phyloP scores from a whole-genome alignment of 2,113 vertebrate genomes.

The Nothocercus nigrocapillus region DNA sequence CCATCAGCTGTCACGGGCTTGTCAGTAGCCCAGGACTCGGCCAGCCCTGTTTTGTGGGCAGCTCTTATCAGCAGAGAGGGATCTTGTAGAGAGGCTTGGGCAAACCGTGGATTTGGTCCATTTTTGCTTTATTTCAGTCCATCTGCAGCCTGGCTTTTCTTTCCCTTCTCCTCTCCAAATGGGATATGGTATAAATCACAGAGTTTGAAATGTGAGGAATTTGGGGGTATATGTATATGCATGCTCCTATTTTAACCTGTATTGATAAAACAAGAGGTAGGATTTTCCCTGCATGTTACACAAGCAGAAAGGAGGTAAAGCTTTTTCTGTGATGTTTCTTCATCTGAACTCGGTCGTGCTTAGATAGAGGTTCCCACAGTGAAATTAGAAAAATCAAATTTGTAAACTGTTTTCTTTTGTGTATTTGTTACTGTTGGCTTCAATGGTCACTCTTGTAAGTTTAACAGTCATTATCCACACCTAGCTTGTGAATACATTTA shows the following conservation, averaged over 20 bases:
- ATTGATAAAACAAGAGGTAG: neutral
- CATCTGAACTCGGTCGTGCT: neutral
- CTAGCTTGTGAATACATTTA: slow-evolving; percentile 9
- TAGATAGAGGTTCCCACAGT: slow-evolving; percentile 18
- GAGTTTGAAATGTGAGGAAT: neutral
- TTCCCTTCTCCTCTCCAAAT: neutral
- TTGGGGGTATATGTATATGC: neutral
- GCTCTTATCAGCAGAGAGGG: neutral
- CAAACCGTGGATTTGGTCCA: neutral
- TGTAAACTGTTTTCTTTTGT: neutral
- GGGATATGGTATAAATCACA: neutral
- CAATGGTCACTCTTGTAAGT: neutral
- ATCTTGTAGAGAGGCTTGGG: neutral
- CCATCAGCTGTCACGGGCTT: slow-evolving; percentile 23
- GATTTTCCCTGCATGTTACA: neutral
- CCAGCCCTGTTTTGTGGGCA: neutral
- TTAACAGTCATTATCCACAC: neutral
- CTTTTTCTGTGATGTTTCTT: neutral
- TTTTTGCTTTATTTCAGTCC: neutral
- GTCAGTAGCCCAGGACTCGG: neutral
- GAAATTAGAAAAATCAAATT: neutral
- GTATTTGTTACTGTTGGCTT: neutral
- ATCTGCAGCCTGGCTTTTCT: neutral
- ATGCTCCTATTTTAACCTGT: neutral
- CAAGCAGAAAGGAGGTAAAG: neutral